Evolutionary conservation across 2,888 invertebrate genomes (phyloP), one percentile per base, ranked within the genome.

Genomic region (Argyra leucocephala): DNA sequence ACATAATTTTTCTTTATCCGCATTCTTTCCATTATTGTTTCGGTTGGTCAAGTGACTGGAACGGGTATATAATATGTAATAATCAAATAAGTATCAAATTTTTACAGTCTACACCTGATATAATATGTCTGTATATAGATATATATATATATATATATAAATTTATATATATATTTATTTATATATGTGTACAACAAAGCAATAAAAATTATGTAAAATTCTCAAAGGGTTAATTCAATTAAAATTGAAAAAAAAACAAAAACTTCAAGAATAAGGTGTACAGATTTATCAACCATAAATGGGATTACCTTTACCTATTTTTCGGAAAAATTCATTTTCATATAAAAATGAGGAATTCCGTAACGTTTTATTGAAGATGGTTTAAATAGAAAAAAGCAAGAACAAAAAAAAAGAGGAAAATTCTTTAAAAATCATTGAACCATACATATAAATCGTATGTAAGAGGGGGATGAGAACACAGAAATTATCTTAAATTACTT

Each of bases 41-140:
- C 77, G 77, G 77, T 78, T 77, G 77, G 76, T 75, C 77, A 78
- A 77, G 76, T 76, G 76, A 76, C 76, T 76, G 77, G 75, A 78
- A 78, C 77, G 71, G 23, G 23, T 59, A 23, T 59, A 18, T 59
- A 59, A 58, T 48, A 48, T 37, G 15, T 15, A 18, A 48, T 48
- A 12, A 18, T 48, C 12, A 48, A 48, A 48, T 48, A 6, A 31
- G 12, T 48, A 5, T 48, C 12, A 18, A 15, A 2, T 48, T 48
- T 48, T 18, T 48, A 37, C 12, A 37, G 18, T 48, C 15, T 48
- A 37, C 18, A 48, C 1, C 2, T 18, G 9, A 48, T 48, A 48
- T 48, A 48, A 48, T 48, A n/a, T 31, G 18, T 48, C 12, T 48
- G n/a, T 48, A 18, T 31, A 31, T 10, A 48, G 15, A n/a, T 15